These are phyloP conservation scores for Pipa parva DNA, from an alignment of 2,113 vertebrate species.

Conservation along the genomic window DNA sequence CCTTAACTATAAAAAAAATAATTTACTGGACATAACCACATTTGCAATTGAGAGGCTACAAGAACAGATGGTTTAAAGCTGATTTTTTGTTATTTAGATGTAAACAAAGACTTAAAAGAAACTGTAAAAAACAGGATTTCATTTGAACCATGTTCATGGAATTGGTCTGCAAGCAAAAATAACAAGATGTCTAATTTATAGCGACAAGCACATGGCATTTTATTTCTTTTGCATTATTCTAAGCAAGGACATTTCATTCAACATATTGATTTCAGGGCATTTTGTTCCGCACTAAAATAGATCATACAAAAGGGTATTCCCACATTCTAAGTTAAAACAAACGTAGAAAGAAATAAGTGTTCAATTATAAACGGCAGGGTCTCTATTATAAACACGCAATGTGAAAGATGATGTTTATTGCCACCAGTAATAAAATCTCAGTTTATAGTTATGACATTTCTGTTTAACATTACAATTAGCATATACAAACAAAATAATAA, in stretches of 20 bases:
- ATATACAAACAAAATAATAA: background rate
- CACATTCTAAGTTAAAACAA: background rate
- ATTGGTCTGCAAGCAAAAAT: background rate
- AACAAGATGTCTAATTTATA: background rate
- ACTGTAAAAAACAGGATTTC: background rate
- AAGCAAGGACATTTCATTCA: background rate
- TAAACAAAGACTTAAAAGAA: background rate
- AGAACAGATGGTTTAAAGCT: background rate
- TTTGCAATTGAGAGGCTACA: background rate
- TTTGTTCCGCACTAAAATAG: constrained; percentile 6
- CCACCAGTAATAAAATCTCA: background rate
- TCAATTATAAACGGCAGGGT: background rate
- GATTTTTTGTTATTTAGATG: background rate
- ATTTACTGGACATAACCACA: background rate
- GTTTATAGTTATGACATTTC: background rate
- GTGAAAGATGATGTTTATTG: background rate
- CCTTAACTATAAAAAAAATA: background rate
- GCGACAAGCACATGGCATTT: background rate
- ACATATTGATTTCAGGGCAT: background rate
- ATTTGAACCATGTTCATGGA: background rate
- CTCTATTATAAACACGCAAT: background rate
- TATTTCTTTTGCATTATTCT: background rate
- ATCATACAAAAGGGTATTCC: background rate
- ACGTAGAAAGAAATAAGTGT: background rate
- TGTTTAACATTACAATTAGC: background rate